These are phyloP conservation scores for Fistularia commersonii DNA, from an alignment of 2,797 vertebrate genomes.

Conservation along the genomic window DNA sequence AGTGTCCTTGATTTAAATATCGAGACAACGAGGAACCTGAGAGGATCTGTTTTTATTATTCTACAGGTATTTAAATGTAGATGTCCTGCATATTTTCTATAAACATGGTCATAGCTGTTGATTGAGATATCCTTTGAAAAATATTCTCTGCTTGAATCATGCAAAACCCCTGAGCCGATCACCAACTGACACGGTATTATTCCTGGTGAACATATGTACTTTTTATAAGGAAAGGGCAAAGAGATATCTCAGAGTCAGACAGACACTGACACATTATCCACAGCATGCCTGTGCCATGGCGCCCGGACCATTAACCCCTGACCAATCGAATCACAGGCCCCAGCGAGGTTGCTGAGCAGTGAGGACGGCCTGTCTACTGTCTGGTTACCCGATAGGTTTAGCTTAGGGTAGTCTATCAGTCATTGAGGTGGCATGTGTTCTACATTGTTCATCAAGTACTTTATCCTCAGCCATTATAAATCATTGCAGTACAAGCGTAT, in stretches of 20 bases:
- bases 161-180: conserved; percentile 5
- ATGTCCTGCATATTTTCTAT: no score
- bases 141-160: conserved; percentile 5
- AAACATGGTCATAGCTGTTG: no score
- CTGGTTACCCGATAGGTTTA: conserved; percentile 45
- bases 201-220: no score
- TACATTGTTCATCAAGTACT: conserved; percentile 18
- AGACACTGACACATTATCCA: conserved; percentile 60
- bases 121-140: no score
- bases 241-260: conserved; percentile 44
- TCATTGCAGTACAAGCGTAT: no score
- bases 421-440: conserved; percentile 28
- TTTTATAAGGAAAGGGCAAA: conserved; percentile 5
- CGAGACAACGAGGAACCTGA: no score
- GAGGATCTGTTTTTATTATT: no score
- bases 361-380: conserved; percentile 48
- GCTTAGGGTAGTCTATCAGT: conserved; percentile 33
- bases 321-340: conserved; percentile 52
- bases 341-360: conserved; percentile 26
- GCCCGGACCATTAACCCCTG: conserved; percentile 68
- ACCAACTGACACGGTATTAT: background rate
- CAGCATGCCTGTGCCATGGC: conserved; percentile 41
- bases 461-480: background rate
- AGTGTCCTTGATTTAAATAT: no score
- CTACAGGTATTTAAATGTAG: no score